Base-by-base conservation (phyloP, 2,797 vertebrate species). In the Sternarchorhynchus goeldii region DNA sequence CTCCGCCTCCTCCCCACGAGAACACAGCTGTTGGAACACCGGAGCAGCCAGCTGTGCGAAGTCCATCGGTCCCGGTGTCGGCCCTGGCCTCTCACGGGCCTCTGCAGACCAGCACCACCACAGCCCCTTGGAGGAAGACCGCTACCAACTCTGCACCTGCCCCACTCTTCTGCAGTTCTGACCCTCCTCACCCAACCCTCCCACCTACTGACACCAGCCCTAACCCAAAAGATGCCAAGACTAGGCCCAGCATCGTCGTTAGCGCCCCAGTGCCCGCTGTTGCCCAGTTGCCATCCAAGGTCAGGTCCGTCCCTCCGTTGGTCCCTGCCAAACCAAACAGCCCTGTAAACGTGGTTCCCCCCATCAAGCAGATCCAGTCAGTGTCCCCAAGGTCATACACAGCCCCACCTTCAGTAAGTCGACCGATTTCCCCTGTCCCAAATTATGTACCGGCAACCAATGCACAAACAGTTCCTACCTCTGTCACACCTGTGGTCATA, bases 321-420 rank as follows among this genome's bases (percentile, higher is more conserved):
- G 83, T 92, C 84, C 45, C 85, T 17, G 85, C 89, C 57, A 94
- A 93, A 84, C 89, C 91, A 5, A 90, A 88, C 77, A 93, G 91
- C 81, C 91, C 91, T 14, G 62, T 93, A 7, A 93, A 91, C 4
- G 85, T 93, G 36, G 91, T 92, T 65, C 87, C 90, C 1, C 90
- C 91, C 2, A 88, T 92, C 89, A 87, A 91, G 20, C 91, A 92
- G 81, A 84, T 77, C 32, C 80, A 82, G 8, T 69, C 84, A 0
- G 18, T 83, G 58, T 82, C 87, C 0, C 62, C 82, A 2, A 79
- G 75, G 59, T 39, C 73, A 66, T 34, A 73, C 34, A 78, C 62
- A 75, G 75, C 50, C 68, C 86, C 53, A 31, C 59, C 75, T 32
- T 65, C 25, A 55, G 79, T 81, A 41, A 69, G 77, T 20, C 83